Percentiles rank a stretch among this genome's conserved stretches.
These are phyloP conservation scores for Prionailurus bengalensis DNA, from an alignment of 2,113 vertebrate genomes.

Conservation along the genomic window DNA sequence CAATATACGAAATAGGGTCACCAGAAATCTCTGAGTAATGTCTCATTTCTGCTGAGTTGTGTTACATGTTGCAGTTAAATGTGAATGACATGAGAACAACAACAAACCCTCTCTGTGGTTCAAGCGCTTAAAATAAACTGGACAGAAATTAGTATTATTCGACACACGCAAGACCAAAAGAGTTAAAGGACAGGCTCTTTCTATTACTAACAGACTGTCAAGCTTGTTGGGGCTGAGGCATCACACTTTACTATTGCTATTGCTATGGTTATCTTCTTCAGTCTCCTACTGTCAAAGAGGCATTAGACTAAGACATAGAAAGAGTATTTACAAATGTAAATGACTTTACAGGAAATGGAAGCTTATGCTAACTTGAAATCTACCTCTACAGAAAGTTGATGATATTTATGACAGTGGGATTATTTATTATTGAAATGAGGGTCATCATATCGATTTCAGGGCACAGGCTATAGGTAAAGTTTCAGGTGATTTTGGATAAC, in stretches of 20 bases:
- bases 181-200: background rate
- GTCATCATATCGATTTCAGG: background rate
- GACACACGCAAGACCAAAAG: background rate
- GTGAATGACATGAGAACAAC: background rate
- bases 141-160: constrained; percentile 9
- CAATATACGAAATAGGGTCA: background rate
- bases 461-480: background rate
- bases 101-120: background rate
- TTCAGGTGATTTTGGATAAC: background rate
- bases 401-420: background rate
- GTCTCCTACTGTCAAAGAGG: background rate
- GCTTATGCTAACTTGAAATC: background rate
- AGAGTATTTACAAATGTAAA: background rate
- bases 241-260: background rate
- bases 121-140: background rate
- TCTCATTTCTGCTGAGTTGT: constrained; percentile 19
- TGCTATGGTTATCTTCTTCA: background rate
- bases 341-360: background rate
- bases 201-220: background rate
- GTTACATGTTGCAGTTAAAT: background rate
- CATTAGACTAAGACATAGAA: background rate
- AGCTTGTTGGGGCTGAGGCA: background rate
- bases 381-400: background rate
- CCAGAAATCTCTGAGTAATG: background rate
- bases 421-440: background rate